phyloP scores from a whole-genome alignment of 2,888 invertebrate species.

The Leptinotarsa peninsularis region DNA sequence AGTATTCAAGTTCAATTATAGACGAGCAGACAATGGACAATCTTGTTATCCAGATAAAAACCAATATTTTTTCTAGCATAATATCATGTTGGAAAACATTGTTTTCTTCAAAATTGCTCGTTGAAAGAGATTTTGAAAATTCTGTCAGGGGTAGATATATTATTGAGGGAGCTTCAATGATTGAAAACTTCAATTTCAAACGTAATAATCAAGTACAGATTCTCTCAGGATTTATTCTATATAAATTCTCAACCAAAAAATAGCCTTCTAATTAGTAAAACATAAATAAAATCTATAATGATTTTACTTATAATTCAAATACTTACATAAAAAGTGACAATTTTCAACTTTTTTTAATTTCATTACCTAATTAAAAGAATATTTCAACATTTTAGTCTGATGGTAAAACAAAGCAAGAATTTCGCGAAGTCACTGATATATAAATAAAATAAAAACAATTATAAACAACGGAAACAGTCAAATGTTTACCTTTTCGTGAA shows the following conservation, averaged over 20 bases:
- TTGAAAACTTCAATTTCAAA: no score
- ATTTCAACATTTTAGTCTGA: constrained; percentile 16
- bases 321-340: constrained; percentile 33
- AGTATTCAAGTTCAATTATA: no score
- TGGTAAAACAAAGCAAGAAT: constrained; percentile 35
- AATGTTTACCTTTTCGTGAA: neutral
- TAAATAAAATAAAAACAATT: constrained; percentile 29
- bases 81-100: no score
- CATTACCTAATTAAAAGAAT: constrained; percentile 29
- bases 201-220: constrained; percentile 11
- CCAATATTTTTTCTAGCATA: no score
- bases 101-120: no score
- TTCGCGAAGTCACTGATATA: constrained; percentile 30
- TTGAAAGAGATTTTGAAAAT: no score
- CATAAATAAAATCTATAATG: constrained; percentile 42
- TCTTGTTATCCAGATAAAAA: no score
- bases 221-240: constrained; percentile 47
- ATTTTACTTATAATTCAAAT: constrained; percentile 41
- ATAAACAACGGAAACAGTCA: constrained; percentile 20
- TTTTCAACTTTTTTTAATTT: constrained; percentile 29
- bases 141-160: no score
- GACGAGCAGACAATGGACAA: no score
- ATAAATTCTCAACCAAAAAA: constrained; percentile 48
- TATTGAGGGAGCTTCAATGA: no score
- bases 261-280: constrained; percentile 45